These are phyloP conservation scores for Recurvirostra avosetta DNA, from an alignment of 2,113 vertebrate species.

Conservation along the genomic window DNA sequence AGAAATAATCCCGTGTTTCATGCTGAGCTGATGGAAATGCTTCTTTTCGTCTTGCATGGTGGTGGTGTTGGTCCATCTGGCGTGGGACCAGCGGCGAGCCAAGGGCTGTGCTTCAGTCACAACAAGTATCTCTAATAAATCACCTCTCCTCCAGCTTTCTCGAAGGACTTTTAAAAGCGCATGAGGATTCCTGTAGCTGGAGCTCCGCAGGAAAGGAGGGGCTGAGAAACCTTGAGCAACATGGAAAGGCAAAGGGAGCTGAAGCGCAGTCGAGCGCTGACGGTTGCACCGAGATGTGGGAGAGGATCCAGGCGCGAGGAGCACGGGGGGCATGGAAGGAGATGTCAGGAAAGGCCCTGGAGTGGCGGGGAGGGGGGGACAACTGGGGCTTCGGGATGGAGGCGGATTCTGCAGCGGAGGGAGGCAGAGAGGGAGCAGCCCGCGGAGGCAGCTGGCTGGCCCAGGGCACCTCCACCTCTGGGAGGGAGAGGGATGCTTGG, in stretches of 20 bases:
- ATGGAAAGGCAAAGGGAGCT: not conserved
- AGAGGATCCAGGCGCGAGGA: not conserved
- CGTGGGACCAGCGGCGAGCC: rapidly evolving
- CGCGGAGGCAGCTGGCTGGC: no score
- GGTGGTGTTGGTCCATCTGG: not conserved
- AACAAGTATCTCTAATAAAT: not conserved
- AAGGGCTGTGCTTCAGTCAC: not conserved
- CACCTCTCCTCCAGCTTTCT: not conserved
- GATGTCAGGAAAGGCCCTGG: not conserved
- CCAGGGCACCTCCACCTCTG: not conserved
- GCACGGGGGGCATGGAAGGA: no score
- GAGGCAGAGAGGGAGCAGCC: not conserved
- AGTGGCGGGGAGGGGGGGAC: not conserved
- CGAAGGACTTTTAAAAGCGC: not conserved
- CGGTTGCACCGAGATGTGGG: rapidly evolving
- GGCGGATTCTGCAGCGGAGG: not conserved
- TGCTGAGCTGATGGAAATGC: not conserved
- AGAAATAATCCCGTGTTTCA: not conserved
- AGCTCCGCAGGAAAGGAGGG: rapidly evolving
- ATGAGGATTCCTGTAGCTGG: rapidly evolving
- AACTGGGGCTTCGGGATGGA: rapidly evolving
- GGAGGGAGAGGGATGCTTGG: no score
- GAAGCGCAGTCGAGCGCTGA: not conserved
- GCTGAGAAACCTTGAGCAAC: no score
- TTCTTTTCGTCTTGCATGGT: rapidly evolving